These are phyloP conservation scores for Caenorhabditis sulstoni DNA, from an alignment of 2,888 invertebrate species.

Conservation along the genomic window DNA sequence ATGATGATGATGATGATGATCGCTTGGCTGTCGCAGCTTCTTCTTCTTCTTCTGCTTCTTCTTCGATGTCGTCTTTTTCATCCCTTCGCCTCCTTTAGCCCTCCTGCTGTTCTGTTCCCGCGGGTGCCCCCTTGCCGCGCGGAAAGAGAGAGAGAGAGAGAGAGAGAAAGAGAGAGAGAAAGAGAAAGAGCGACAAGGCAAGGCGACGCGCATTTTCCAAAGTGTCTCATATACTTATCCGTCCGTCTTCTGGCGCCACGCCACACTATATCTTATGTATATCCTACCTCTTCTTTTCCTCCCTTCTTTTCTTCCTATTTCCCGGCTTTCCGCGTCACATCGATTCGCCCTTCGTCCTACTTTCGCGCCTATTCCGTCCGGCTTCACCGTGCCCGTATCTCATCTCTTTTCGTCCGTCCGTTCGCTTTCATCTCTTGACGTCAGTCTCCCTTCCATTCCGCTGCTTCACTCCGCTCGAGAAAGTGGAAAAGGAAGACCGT, in stretches of 20 bases:
- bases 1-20: slow-evolving; percentile 55
- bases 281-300: slow-evolving; percentile 45
- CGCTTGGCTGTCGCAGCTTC: slow-evolving; percentile 48
- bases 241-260: slow-evolving; percentile 57
- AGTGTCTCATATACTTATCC: slow-evolving; percentile 60
- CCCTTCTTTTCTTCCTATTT: slow-evolving; percentile 4
- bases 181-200: slow-evolving; percentile 8
- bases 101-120: slow-evolving; percentile 59
- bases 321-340: slow-evolving; percentile 20
- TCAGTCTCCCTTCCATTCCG: neutral
- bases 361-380: slow-evolving; percentile 49
- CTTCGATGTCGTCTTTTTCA: neutral
- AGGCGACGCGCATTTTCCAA: slow-evolving; percentile 57
- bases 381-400: slow-evolving; percentile 26
- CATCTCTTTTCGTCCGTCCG: neutral
- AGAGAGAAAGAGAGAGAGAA: neutral
- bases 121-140: slow-evolving; percentile 21
- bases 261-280: slow-evolving; percentile 59
- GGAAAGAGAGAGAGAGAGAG: neutral
- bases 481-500: neutral
- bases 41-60: neutral
- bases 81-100: slow-evolving; percentile 37
- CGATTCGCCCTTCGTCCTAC: slow-evolving; percentile 48
- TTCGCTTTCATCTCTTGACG: slow-evolving; percentile 1
- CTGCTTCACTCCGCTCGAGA: neutral